Evolutionary conservation across 2,888 invertebrate species (phyloP).

Genomic region (Branchipolynoe longqiensis): DNA sequence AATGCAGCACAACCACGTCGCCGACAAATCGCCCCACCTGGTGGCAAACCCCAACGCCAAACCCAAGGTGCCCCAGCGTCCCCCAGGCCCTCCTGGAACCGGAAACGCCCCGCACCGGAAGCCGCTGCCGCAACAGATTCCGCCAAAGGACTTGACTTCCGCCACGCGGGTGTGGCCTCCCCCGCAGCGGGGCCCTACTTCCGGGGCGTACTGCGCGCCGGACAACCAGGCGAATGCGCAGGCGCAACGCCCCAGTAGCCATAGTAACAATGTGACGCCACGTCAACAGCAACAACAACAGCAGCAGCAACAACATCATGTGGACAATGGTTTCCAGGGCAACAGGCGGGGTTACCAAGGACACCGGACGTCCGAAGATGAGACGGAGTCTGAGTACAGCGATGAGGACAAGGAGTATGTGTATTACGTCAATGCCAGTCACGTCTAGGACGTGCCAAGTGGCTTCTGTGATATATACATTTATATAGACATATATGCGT

Average conservation of each 20-base stretch:
- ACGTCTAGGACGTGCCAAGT: conserved; percentile 6
- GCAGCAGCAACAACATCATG: conserved; percentile 10
- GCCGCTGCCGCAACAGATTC: conserved; percentile 6
- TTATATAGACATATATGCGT: no score
- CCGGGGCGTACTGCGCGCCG: background rate
- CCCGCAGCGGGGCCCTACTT: background rate
- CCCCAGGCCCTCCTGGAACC: background rate
- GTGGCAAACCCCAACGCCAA: background rate
- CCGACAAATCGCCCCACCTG: conserved; percentile 8
- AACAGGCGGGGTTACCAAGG: conserved; percentile 6
- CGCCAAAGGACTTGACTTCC: background rate
- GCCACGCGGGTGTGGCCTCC: background rate
- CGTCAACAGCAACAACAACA: background rate
- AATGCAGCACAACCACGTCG: conserved; percentile 46
- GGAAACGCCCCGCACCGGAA: background rate
- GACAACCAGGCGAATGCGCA: no score
- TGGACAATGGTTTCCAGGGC: conserved; percentile 15
- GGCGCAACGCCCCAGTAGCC: conserved; percentile 1
- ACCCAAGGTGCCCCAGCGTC: conserved; percentile 23
- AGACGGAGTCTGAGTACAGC: conserved; percentile 35
- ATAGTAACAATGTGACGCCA: conserved; percentile 6
- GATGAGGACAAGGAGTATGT: conserved; percentile 56
- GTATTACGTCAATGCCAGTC: conserved; percentile 55
- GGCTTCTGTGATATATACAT: conserved; percentile 5
- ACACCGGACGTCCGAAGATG: conserved; percentile 39